Percentiles rank a stretch among this genome's conserved stretches.
phyloP scores from a whole-genome alignment of 2,113 vertebrate species.

The Beaufortia kweichowensis region DNA sequence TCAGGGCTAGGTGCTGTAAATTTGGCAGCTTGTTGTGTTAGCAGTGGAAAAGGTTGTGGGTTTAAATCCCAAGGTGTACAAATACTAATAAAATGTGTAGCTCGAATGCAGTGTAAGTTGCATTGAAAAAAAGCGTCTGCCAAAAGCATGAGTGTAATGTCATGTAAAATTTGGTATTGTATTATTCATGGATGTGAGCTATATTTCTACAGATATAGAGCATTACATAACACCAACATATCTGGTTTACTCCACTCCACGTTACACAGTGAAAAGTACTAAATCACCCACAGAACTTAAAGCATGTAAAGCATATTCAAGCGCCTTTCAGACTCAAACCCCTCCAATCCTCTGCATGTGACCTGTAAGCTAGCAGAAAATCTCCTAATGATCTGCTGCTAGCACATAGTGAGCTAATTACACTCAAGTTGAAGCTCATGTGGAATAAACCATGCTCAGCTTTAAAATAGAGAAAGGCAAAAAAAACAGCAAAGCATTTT shows the following conservation, averaged over 20 bases:
- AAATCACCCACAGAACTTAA: constrained; percentile 16
- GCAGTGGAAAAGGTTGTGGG: too few species aligned
- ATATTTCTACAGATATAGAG: neutral
- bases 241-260: neutral
- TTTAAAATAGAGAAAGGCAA: constrained; percentile 40
- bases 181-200: neutral
- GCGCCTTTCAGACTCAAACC: constrained; percentile 14
- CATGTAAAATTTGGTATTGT: too few species aligned
- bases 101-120: too few species aligned
- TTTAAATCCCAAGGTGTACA: too few species aligned
- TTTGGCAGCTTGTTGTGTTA: too few species aligned
- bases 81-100: too few species aligned
- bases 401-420: constrained; percentile 56
- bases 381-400: constrained; percentile 43
- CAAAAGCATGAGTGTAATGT: too few species aligned
- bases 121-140: too few species aligned
- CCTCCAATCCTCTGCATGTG: constrained; percentile 55
- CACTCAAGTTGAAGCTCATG: constrained; percentile 40
- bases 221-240: neutral
- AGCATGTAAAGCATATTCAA: neutral
- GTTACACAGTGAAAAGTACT: neutral
- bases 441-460: constrained; percentile 31
- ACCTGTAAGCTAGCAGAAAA: constrained; percentile 50
- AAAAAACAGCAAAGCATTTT: constrained; percentile 15
- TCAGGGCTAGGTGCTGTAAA: too few species aligned